phyloP scores from a whole-genome alignment of 2,888 invertebrate genomes.

The Dascillus cervinus region DNA sequence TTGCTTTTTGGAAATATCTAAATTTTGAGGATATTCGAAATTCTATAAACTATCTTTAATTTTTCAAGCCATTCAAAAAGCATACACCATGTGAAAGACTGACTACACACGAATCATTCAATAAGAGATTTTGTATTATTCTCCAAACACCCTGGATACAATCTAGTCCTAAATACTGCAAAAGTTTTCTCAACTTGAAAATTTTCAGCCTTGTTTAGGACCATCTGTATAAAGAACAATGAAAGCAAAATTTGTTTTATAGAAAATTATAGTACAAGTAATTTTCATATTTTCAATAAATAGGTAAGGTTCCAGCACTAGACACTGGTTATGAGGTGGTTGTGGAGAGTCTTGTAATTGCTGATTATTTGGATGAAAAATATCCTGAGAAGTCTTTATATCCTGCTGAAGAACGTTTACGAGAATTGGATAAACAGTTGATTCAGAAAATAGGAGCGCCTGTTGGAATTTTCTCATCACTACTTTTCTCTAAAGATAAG shows the following conservation, averaged over 20 bases:
- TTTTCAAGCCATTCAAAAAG: no score
- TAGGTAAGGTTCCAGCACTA: slow-evolving; percentile 46
- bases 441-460: slow-evolving; percentile 30
- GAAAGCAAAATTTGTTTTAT: no score
- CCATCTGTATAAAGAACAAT: neutral
- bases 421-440: slow-evolving; percentile 29
- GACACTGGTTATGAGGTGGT: slow-evolving; percentile 43
- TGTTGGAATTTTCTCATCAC: slow-evolving; percentile 22
- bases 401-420: slow-evolving; percentile 39
- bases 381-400: slow-evolving; percentile 47
- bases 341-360: slow-evolving; percentile 48
- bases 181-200: no score
- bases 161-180: no score
- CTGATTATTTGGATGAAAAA: slow-evolving; percentile 49
- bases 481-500: slow-evolving; percentile 22
- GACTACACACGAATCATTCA: no score
- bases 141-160: no score
- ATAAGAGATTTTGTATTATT: no score
- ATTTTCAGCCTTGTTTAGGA: neutral
- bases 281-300: neutral
- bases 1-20: no score
- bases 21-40: no score
- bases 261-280: no score
- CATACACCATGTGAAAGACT: no score
- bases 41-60: no score